Percentiles rank a stretch among this genome's conserved stretches.
Evolutionary conservation across 2,888 invertebrate genomes (phyloP).

Genomic region (Drosophila quinaria): DNA sequence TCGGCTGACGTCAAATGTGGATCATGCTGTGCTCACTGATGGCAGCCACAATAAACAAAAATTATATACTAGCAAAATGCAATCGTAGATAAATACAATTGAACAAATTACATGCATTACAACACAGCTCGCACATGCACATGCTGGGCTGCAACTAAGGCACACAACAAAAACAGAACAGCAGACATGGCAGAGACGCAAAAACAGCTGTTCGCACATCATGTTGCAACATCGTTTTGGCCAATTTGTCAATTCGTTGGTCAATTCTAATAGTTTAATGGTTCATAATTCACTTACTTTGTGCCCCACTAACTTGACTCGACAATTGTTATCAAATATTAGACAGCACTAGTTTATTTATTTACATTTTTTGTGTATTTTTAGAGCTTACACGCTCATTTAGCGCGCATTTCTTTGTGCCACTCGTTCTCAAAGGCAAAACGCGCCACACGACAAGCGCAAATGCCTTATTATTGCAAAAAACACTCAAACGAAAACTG

Average conservation of each 20-base stretch:
- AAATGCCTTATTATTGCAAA: conserved; percentile 11
- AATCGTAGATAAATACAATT: conserved; percentile 13
- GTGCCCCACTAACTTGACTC: neutral
- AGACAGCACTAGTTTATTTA: conserved; percentile 57
- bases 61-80: neutral
- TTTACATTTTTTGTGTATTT: conserved; percentile 64
- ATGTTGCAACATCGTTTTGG: conserved; percentile 24
- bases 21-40: conserved; percentile 27
- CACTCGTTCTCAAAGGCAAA: conserved; percentile 48
- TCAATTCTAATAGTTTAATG: conserved; percentile 16
- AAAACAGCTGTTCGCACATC: conserved; percentile 68
- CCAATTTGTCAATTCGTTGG: conserved; percentile 21
- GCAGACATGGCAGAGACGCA: conserved; percentile 35
- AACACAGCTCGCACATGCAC: conserved; percentile 15
- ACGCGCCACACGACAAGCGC: conserved; percentile 25
- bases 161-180: conserved; percentile 55
- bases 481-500: conserved; percentile 6
- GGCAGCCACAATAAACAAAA: conserved; percentile 29
- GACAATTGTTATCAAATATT: conserved; percentile 22
- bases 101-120: conserved; percentile 43
- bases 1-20: conserved; percentile 38
- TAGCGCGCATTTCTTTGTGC: conserved; percentile 63
- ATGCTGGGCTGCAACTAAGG: conserved; percentile 20
- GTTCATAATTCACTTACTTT: conserved; percentile 39
- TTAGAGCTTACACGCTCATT: conserved; percentile 55